phyloP scores from a whole-genome alignment of 2,888 invertebrate species.

The Hylaea fasciaria region DNA sequence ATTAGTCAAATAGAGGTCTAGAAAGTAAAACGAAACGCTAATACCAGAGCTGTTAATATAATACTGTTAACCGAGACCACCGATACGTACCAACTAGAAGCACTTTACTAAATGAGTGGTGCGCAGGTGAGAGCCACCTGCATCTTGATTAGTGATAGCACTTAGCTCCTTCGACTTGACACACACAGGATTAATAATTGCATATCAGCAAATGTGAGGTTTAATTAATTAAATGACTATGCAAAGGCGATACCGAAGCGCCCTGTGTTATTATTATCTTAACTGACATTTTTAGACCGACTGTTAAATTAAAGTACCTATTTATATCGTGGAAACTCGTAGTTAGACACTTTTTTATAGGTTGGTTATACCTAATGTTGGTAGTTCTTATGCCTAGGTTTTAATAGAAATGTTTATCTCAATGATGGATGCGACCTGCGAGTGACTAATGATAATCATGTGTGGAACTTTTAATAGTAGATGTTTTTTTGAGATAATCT shows the following conservation, averaged over 20 bases:
- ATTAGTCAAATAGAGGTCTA: conserved; percentile 39
- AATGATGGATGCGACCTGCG: conserved; percentile 32
- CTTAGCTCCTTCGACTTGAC: conserved; percentile 68
- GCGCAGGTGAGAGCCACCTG: conserved; percentile 77
- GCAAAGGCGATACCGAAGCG: conserved; percentile 46
- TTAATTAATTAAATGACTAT: conserved; percentile 74
- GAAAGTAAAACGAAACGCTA: conserved; percentile 45
- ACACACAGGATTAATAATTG: conserved; percentile 69
- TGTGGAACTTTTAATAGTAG: conserved; percentile 10
- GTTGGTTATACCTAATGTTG: conserved; percentile 26
- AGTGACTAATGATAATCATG: conserved; percentile 23
- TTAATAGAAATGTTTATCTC: conserved; percentile 30
- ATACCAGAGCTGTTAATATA: conserved; percentile 55
- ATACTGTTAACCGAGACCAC: conserved; percentile 56
- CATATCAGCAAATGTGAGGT: conserved; percentile 68
- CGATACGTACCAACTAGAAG: conserved; percentile 56
- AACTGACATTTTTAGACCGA: conserved; percentile 55
- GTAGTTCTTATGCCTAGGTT: conserved; percentile 25
- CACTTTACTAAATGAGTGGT: conserved; percentile 66
- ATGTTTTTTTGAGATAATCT: background rate
- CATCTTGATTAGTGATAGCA: conserved; percentile 79
- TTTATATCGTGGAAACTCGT: conserved; percentile 23
- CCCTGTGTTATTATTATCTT: conserved; percentile 54
- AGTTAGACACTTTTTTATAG: conserved; percentile 35
- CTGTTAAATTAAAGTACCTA: conserved; percentile 49